phyloP scores from a whole-genome alignment of 1,140 invertebrate species.

The Teleopsis dalmanni region DNA sequence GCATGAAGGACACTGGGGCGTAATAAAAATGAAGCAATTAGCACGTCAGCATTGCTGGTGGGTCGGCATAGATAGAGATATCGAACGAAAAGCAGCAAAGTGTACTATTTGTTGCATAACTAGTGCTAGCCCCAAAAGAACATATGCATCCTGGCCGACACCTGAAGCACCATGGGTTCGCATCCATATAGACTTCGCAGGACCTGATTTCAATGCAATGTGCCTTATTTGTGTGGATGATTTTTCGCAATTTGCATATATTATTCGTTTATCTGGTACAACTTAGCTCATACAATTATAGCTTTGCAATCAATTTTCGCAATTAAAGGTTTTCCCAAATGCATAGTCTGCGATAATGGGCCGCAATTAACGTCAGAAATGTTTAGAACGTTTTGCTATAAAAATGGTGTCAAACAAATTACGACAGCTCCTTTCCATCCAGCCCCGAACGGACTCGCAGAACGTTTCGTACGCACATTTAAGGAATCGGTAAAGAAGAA shows the following conservation, averaged over 20 bases:
- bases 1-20: slow-evolving; percentile 38
- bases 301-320: slow-evolving; percentile 13
- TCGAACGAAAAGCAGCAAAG: slow-evolving; percentile 18
- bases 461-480: slow-evolving; percentile 18
- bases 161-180: slow-evolving; percentile 23
- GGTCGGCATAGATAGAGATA: slow-evolving; percentile 40
- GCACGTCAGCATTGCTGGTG: slow-evolving; percentile 41
- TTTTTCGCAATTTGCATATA: slow-evolving; percentile 9
- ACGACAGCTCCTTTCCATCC: slow-evolving; percentile 18
- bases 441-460: slow-evolving; percentile 27
- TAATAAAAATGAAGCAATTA: slow-evolving; percentile 42
- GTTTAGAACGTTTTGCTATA: neutral
- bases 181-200: neutral
- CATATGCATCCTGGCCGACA: slow-evolving; percentile 11
- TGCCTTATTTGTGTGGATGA: slow-evolving; percentile 8
- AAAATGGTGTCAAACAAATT: slow-evolving; percentile 19
- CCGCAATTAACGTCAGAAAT: slow-evolving; percentile 8
- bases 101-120: slow-evolving; percentile 6
- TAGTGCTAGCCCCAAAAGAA: neutral
- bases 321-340: slow-evolving; percentile 2
- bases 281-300: neutral
- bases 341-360: slow-evolving; percentile 22
- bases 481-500: slow-evolving; percentile 5
- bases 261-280: neutral
- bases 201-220: slow-evolving; percentile 3